Percentiles rank a stretch among this genome's conserved stretches.
Conservation (phyloP, 2,797 vertebrate species). For the Gouania willdenowi region DNA sequence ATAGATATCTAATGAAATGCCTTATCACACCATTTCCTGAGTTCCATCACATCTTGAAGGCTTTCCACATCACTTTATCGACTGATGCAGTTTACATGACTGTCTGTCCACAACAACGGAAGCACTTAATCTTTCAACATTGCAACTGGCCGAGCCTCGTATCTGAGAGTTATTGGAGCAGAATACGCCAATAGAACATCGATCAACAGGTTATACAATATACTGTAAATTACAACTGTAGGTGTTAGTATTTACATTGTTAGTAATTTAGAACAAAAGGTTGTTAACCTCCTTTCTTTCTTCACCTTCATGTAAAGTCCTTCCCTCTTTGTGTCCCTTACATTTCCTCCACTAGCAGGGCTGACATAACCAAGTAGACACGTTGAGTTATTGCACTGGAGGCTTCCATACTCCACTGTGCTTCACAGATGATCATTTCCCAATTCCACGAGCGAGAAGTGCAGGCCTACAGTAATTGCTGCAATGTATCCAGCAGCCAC, state of each 20-base stretch:
- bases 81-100: not conserved
- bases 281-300: slow-evolving; percentile 3
- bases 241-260: not conserved
- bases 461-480: slow-evolving; percentile 65
- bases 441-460: slow-evolving; percentile 61
- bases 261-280: not conserved
- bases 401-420: slow-evolving; percentile 61
- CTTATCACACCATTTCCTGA: not conserved
- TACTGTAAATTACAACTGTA: not conserved
- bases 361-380: slow-evolving; percentile 67
- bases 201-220: not conserved
- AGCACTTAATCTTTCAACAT: not conserved
- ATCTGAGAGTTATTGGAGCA: not conserved
- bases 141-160: not conserved
- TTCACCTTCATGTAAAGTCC: slow-evolving; percentile 14
- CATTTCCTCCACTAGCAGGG: slow-evolving; percentile 39
- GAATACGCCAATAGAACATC: not conserved
- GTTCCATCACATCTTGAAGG: not conserved
- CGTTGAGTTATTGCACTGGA: slow-evolving; percentile 70
- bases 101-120: not conserved
- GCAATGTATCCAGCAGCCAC: slow-evolving; percentile 67
- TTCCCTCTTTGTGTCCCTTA: slow-evolving; percentile 19
- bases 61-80: not conserved
- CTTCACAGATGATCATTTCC: slow-evolving; percentile 73
- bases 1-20: not conserved